A percentile compares a stretch with the other conserved stretches of the same genome.
Conservation (phyloP, 1,140 invertebrate species). For the Sinella curviseta region DNA sequence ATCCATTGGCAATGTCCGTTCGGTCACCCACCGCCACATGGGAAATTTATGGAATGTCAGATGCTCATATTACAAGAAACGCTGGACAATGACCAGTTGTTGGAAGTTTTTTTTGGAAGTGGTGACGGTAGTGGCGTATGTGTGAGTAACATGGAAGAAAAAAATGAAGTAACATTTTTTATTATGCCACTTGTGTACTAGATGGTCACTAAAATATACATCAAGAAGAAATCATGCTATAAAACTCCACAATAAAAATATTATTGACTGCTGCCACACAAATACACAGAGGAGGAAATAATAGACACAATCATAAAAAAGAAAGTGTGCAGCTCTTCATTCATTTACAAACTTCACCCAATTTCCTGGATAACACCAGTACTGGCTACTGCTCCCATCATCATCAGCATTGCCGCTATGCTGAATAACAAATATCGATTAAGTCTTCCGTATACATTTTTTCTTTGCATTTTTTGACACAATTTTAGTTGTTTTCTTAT, state of each 20-base stretch:
- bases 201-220: too few relatives aligned
- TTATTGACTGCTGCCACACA: background rate
- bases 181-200: background rate
- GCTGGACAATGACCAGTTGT: slow-evolving; percentile 21
- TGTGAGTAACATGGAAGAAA: background rate
- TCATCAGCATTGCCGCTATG: too few relatives aligned
- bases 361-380: background rate
- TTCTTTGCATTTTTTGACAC: background rate
- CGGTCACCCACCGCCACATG: background rate
- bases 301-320: too few relatives aligned
- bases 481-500: background rate
- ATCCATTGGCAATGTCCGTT: background rate
- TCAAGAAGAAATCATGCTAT: too few relatives aligned
- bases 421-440: slow-evolving; percentile 22
- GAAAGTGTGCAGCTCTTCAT: background rate
- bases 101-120: background rate
- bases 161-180: too few relatives aligned
- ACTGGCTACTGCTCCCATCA: too few relatives aligned
- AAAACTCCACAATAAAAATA: too few relatives aligned
- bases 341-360: slow-evolving; percentile 16
- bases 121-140: background rate
- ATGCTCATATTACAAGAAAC: background rate
- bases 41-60: slow-evolving; percentile 21
- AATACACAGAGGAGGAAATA: background rate
- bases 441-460: background rate